Evolutionary conservation across 2,797 vertebrate species (phyloP).

Genomic region (Tachyglossus aculeatus): DNA sequence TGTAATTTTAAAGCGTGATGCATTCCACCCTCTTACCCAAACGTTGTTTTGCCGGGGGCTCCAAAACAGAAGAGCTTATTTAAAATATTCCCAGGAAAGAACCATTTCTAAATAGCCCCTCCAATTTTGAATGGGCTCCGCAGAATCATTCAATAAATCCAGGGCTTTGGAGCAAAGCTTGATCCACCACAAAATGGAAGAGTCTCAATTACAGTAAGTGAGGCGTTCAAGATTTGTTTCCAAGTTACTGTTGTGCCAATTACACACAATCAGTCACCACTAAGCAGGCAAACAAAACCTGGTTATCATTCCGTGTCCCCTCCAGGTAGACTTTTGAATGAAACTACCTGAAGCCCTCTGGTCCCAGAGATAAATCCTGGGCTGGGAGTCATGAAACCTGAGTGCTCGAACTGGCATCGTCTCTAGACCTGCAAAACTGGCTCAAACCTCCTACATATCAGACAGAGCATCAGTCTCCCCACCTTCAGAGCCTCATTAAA

Average conservation of each 20-base stretch:
- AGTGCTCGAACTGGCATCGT: not conserved
- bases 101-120: not conserved
- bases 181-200: not conserved
- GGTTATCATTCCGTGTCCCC: constrained; percentile 20
- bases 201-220: constrained; percentile 22
- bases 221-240: constrained; percentile 21
- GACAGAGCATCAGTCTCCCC: too few relatives aligned
- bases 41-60: not conserved
- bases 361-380: not conserved
- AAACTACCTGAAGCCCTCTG: constrained; percentile 11
- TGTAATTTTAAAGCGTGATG: constrained; percentile 17
- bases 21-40: not conserved
- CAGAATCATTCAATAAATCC: not conserved
- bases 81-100: constrained; percentile 4
- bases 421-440: not conserved
- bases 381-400: constrained; percentile 8
- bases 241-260: constrained; percentile 7
- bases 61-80: constrained; percentile 17
- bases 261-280: constrained; percentile 31
- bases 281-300: constrained; percentile 13
- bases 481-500: too few relatives aligned
- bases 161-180: constrained; percentile 18
- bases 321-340: constrained; percentile 20
- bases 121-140: not conserved
- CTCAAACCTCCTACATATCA: not conserved